Conservation (phyloP, 2,888 invertebrate species). For the Mechanitis mazaeus region DNA sequence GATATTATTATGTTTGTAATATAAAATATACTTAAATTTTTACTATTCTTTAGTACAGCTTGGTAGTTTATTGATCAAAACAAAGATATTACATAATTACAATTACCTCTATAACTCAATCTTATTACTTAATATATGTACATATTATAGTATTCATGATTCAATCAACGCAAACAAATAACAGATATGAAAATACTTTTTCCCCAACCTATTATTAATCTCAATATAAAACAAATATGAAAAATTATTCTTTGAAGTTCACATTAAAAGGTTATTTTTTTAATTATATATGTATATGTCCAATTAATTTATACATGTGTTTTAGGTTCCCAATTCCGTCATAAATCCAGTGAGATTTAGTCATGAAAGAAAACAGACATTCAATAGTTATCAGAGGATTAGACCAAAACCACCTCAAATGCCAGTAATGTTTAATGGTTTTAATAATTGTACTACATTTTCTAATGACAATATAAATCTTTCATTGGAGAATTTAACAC, state of each 20-base stretch:
- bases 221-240: too few relatives aligned
- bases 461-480: conserved; percentile 64
- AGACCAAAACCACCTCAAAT: conserved; percentile 40
- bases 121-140: too few relatives aligned
- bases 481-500: conserved; percentile 67
- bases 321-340: conserved; percentile 36
- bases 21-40: too few relatives aligned
- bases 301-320: conserved; percentile 10
- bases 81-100: too few relatives aligned
- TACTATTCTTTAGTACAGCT: too few relatives aligned
- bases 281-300: not conserved
- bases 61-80: too few relatives aligned
- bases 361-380: conserved; percentile 39
- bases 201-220: too few relatives aligned
- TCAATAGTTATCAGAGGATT: conserved; percentile 36
- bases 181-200: too few relatives aligned
- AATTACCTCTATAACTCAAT: too few relatives aligned
- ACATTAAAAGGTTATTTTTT: conserved; percentile 18
- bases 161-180: too few relatives aligned
- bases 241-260: too few relatives aligned
- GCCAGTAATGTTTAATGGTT: conserved; percentile 52
- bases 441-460: conserved; percentile 33
- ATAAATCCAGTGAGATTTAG: conserved; percentile 40
- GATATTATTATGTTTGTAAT: not conserved
- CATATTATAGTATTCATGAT: too few relatives aligned